phyloP scores from a whole-genome alignment of 2,797 vertebrate genomes.

The Ispidina picta region DNA sequence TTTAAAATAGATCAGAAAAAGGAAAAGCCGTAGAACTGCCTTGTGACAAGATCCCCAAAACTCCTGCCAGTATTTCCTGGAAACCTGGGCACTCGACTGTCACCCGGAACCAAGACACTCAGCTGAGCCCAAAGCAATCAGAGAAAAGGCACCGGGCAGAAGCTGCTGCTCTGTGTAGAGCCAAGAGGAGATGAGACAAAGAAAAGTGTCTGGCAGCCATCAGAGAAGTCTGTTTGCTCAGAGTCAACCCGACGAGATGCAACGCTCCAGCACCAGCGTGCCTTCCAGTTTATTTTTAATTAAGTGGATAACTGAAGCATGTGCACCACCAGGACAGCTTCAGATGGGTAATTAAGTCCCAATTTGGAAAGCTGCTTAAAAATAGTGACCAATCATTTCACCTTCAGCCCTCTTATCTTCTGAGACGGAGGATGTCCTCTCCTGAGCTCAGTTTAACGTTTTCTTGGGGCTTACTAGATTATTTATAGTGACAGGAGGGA shows the following conservation, averaged over 20 bases:
- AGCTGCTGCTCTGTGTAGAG: not conserved
- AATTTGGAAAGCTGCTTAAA: conserved; percentile 51
- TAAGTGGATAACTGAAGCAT: conserved; percentile 37
- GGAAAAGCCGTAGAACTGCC: not conserved
- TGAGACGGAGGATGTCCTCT: not conserved
- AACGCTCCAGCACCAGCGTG: not conserved
- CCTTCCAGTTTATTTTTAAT: conserved; percentile 47
- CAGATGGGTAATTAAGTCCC: conserved; percentile 30
- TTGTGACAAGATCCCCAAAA: not conserved
- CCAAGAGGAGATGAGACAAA: not conserved
- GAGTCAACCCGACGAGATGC: not conserved
- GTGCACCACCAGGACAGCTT: not conserved
- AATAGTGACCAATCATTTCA: conserved; percentile 52
- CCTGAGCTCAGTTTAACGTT: not conserved
- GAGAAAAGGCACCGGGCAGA: not conserved
- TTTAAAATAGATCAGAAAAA: not conserved
- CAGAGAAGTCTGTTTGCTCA: not conserved
- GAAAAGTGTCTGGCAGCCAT: not conserved
- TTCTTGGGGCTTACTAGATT: conserved; percentile 10
- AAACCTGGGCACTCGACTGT: not conserved
- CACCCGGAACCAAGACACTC: not conserved
- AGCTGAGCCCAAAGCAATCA: not conserved
- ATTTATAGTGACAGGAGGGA: conserved; percentile 37
- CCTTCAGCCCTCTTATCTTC: conserved; percentile 21
- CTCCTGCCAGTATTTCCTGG: not conserved